Evolutionary conservation across 1,140 invertebrate species (phyloP).

Genomic region (Bombus terrestris): DNA sequence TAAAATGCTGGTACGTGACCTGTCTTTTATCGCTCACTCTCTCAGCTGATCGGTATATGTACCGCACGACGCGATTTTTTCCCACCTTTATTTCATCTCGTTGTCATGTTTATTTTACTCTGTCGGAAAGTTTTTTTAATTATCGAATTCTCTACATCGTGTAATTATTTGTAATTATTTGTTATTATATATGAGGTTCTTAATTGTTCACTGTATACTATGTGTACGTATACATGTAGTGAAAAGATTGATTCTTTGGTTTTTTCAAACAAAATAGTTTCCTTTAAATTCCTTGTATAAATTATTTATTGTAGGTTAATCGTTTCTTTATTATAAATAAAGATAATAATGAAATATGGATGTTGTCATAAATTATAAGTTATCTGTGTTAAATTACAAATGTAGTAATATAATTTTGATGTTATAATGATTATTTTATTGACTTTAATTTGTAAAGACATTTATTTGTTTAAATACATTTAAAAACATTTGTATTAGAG

Average conservation of each 20-base stretch:
- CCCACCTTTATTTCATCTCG: neutral
- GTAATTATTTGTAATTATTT: constrained; percentile 1
- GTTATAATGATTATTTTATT: neutral
- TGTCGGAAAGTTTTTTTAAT: too few relatives aligned
- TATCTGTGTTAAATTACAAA: neutral
- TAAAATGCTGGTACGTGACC: neutral
- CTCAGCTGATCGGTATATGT: constrained; percentile 51
- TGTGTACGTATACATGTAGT: neutral
- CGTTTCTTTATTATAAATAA: neutral
- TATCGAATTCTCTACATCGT: too few relatives aligned
- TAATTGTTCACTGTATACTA: neutral
- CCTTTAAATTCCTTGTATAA: neutral
- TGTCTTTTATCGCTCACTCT: constrained; percentile 29
- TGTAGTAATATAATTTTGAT: neutral
- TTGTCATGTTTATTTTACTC: constrained; percentile 4
- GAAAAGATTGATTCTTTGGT: neutral
- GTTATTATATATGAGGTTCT: neutral
- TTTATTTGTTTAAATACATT: neutral
- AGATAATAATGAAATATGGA: neutral
- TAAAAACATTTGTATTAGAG: neutral
- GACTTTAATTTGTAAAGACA: neutral
- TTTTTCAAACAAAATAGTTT: neutral
- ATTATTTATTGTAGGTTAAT: neutral
- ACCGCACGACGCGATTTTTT: constrained; percentile 9
- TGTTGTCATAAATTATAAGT: neutral